Conservation (phyloP, 1,140 invertebrate genomes). For the Hesperophylax magnus region DNA sequence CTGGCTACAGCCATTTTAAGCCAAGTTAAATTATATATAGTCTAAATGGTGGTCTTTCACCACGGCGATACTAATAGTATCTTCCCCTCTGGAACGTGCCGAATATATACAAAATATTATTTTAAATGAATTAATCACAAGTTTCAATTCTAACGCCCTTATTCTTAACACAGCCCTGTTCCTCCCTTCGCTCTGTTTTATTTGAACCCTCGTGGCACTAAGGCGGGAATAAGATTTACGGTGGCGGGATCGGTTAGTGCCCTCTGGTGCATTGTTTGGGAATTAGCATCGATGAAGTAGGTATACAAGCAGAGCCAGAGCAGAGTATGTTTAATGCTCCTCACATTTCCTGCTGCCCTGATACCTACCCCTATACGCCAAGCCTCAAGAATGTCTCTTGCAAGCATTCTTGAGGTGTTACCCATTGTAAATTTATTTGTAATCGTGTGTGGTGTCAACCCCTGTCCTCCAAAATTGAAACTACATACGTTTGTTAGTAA, state of each 20-base stretch:
- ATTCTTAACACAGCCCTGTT: background rate
- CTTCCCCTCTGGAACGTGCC: too few relatives aligned
- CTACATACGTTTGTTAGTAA: too few relatives aligned
- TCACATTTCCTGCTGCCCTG: background rate
- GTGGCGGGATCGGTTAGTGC: constrained; percentile 45
- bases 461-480: too few relatives aligned
- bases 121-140: background rate
- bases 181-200: background rate
- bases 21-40: too few relatives aligned
- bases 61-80: too few relatives aligned
- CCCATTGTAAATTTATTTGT: background rate
- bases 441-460: too few relatives aligned
- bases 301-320: background rate
- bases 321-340: background rate
- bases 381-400: background rate
- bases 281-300: constrained; percentile 52
- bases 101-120: background rate
- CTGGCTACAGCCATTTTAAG: too few relatives aligned
- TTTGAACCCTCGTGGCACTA: background rate
- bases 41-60: too few relatives aligned
- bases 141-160: background rate
- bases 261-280: constrained; percentile 55
- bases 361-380: background rate
- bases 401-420: background rate
- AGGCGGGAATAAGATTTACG: constrained; percentile 49